These are phyloP conservation scores for Chelidonichthys spinosus DNA, from an alignment of 2,797 vertebrate genomes.

Conservation along the genomic window DNA sequence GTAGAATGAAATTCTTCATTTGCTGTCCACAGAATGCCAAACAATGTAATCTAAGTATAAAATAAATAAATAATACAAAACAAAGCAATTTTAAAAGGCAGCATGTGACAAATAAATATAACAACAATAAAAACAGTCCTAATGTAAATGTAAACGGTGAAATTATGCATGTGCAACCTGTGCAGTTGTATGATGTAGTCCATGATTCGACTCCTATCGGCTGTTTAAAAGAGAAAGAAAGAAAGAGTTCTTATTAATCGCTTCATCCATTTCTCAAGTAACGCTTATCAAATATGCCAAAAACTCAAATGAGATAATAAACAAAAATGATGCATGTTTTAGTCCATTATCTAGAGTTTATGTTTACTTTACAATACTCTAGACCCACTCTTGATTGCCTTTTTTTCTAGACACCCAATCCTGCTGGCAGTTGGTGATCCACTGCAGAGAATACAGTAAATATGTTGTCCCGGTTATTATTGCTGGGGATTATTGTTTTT, in stretches of 20 bases:
- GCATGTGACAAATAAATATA: too few species aligned
- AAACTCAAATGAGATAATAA: neutral
- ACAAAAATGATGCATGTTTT: neutral
- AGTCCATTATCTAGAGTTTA: neutral
- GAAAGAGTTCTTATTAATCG: too few species aligned
- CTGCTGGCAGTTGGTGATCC: neutral
- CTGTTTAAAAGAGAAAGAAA: too few species aligned
- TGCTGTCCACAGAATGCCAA: too few species aligned
- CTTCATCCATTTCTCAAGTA: neutral
- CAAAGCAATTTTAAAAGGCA: too few species aligned
- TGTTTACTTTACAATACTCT: neutral
- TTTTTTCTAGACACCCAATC: neutral
- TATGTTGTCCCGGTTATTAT: neutral
- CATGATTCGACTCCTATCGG: too few species aligned
- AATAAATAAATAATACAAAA: too few species aligned
- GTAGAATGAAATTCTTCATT: too few species aligned
- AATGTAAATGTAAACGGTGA: neutral
- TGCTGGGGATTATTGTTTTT: neutral
- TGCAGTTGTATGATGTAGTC: too few species aligned
- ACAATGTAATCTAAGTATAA: too few species aligned
- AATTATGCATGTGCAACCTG: too few species aligned
- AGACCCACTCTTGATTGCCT: neutral
- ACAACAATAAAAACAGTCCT: too few species aligned
- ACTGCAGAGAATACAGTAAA: neutral
- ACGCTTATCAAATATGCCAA: neutral